These are phyloP conservation scores for Tragelaphus imberbis DNA, from an alignment of 2,113 vertebrate genomes.

Conservation along the genomic window DNA sequence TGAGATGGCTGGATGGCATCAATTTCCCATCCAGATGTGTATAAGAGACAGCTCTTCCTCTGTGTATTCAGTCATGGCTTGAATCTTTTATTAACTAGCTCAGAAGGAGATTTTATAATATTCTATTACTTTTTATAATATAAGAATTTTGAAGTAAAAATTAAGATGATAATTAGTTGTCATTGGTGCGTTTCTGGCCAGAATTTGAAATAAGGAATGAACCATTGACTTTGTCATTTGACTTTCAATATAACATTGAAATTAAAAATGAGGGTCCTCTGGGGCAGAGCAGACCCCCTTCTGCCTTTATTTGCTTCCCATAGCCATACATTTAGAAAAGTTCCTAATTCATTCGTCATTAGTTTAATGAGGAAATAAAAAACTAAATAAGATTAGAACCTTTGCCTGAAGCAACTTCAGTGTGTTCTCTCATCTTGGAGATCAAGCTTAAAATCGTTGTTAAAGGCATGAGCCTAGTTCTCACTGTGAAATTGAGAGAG, in stretches of 20 bases:
- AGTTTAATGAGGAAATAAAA: conserved; percentile 58
- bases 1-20: too few relatives aligned
- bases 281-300: neutral
- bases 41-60: too few relatives aligned
- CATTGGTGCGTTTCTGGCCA: neutral
- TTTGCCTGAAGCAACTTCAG: conserved; percentile 35
- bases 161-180: neutral
- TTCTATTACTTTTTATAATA: neutral
- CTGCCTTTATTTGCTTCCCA: conserved; percentile 35
- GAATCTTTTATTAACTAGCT: neutral
- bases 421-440: conserved; percentile 37
- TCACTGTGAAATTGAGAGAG: neutral
- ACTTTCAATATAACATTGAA: neutral
- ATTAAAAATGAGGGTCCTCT: neutral
- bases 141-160: conserved; percentile 12
- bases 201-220: neutral
- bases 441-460: neutral
- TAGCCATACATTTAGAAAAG: conserved; percentile 8
- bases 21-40: too few relatives aligned
- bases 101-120: conserved; percentile 1
- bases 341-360: conserved; percentile 27
- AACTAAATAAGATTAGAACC: conserved; percentile 35
- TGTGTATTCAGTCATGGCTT: neutral
- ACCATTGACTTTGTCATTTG: neutral
- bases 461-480: neutral